These are phyloP conservation scores for Geotrypetes seraphini DNA, from an alignment of 2,797 vertebrate species.

Conservation along the genomic window DNA sequence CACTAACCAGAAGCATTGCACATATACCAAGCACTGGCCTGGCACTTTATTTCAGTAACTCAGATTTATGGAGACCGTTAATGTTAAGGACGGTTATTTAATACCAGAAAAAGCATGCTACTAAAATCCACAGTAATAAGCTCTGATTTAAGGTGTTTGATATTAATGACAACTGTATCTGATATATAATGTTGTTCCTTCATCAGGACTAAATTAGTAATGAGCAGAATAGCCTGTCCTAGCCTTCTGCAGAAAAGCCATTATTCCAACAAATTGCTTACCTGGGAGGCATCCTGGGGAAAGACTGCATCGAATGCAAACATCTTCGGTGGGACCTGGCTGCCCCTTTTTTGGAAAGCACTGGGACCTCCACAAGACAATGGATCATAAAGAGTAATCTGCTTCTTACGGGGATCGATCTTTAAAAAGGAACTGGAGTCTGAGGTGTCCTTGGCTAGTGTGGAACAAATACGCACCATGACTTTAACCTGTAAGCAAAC, in stretches of 20 bases:
- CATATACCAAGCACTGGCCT: not conserved
- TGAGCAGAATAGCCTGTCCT: too few species aligned
- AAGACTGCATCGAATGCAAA: slow-evolving; percentile 86
- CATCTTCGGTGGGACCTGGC: slow-evolving; percentile 75
- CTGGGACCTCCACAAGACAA: slow-evolving; percentile 56
- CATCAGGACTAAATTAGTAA: too few species aligned
- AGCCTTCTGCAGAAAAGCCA: too few species aligned
- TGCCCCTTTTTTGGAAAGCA: slow-evolving; percentile 57
- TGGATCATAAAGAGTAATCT: slow-evolving; percentile 78
- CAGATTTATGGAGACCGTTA: not conserved
- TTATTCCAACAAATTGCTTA: too few species aligned
- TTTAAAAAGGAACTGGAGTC: slow-evolving; percentile 80
- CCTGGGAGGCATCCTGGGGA: slow-evolving; percentile 84
- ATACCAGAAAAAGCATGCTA: slow-evolving; percentile 11
- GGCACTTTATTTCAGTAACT: not conserved
- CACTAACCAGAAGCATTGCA: not conserved
- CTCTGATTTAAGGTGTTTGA: not conserved
- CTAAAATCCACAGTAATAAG: not conserved
- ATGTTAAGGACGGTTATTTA: slow-evolving; percentile 8
- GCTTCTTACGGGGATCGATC: slow-evolving; percentile 79
- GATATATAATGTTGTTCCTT: not conserved
- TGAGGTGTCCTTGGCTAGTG: slow-evolving; percentile 48
- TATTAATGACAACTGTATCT: not conserved
- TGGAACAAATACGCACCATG: slow-evolving; percentile 79
- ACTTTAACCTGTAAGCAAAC: slow-evolving; percentile 75